Evolutionary conservation across 2,888 invertebrate species (phyloP), one percentile per base, ranked within the genome.

Genomic region (Polylopha cassiicola): DNA sequence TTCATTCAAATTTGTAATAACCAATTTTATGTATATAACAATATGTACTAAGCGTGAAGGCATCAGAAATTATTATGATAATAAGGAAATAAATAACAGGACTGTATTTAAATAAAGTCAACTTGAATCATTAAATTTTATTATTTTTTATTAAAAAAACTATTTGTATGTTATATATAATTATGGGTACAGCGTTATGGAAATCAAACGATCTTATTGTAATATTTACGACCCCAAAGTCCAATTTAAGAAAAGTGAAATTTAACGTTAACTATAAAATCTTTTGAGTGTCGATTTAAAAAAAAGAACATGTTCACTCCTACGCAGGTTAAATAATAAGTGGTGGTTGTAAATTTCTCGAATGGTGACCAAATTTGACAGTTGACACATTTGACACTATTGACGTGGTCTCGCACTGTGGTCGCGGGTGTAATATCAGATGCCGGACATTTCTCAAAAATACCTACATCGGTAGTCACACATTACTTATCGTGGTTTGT

Each of bases 371-470:
- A 20, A 30, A 30, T 20, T 11, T 29, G 6, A 21, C 30, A 10
- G 20, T 22, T 18, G 15, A 21, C 13, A 18, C 28, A 22, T 28
- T 31, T 31, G 21, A 13, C 11, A 39, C 32, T 21, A 20, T n/a
- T 43, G 28, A 26, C 29, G 10, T 32, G 38, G 16, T 36, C 27
- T 45, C 27, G 23, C 34, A 27, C 42, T 36, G 36, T 32, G 38
- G 42, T 42, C n/a, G 9, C 23, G 38, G 42, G n/a, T 39, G 33
- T 34, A 45, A 39, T 42, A 36, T 39, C 36, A 38, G 18, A 34
- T 15, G 8, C 9, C 8, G n/a, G 10, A 11, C 22, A 16, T 16
- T 34, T 36, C 27, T 23, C 8, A 15, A 30, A 26, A 17, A 30
- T 32, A 17, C 20, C 11, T 20, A 8, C 8, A 14, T 3, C 3